Evolutionary conservation across 2,113 vertebrate species (phyloP).

Genomic region (Nansenia antarctica): DNA sequence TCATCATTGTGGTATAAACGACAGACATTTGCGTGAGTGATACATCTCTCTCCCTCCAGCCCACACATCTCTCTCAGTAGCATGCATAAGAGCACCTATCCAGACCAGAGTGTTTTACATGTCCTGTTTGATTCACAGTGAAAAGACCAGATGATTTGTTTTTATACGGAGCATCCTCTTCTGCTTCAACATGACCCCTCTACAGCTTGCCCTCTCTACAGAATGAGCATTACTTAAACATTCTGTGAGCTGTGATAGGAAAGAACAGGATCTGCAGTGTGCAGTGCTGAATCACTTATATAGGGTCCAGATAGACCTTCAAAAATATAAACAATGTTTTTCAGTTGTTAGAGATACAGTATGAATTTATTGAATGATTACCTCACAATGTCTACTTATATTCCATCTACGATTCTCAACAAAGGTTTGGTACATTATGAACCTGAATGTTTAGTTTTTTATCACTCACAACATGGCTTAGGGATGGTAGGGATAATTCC

Average conservation of each 20-base stretch:
- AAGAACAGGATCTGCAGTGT: background rate
- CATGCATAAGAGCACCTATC: too few relatives aligned
- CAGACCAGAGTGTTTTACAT: too few relatives aligned
- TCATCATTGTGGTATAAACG: too few relatives aligned
- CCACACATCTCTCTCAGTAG: too few relatives aligned
- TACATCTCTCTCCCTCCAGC: too few relatives aligned
- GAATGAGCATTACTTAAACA: background rate
- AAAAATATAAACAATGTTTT: background rate
- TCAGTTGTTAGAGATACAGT: background rate
- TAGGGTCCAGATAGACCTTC: background rate
- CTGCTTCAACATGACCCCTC: too few relatives aligned
- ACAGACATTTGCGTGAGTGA: too few relatives aligned
- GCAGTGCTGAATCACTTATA: background rate
- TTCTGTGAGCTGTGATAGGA: background rate
- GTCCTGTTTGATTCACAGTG: too few relatives aligned
- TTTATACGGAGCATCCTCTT: too few relatives aligned
- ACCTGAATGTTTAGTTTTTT: background rate
- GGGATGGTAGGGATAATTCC: constrained; percentile 57
- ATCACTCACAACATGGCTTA: background rate
- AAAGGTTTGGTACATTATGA: background rate
- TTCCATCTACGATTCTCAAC: too few relatives aligned
- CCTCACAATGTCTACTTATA: background rate
- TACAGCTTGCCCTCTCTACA: too few relatives aligned
- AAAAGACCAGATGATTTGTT: too few relatives aligned
- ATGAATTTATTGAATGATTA: background rate